Evolutionary conservation across 2,888 invertebrate genomes (phyloP).

Genomic region (Cybosia mesomella): DNA sequence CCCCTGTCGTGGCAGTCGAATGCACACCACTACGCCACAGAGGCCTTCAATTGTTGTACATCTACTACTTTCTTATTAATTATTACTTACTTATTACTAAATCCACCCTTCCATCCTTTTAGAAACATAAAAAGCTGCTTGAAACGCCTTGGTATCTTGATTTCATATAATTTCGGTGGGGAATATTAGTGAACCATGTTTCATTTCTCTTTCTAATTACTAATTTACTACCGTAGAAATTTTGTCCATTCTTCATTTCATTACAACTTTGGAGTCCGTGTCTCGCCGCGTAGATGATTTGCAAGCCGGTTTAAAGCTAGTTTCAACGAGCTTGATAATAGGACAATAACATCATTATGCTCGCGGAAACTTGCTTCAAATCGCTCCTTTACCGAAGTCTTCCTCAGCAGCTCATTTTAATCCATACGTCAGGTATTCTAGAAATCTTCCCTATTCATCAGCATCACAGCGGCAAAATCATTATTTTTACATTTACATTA

Average conservation of each 20-base stretch:
- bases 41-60: not conserved
- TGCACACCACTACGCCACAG: no score
- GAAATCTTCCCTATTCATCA: not conserved
- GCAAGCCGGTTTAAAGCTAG: slow-evolving; percentile 25
- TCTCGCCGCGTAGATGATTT: slow-evolving; percentile 9
- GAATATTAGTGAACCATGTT: not conserved
- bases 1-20: no score
- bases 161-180: not conserved
- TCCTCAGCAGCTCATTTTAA: not conserved
- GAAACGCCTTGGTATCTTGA: not conserved
- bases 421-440: not conserved
- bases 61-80: not conserved
- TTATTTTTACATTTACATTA: not conserved
- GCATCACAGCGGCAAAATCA: not conserved
- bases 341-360: slow-evolving; percentile 22
- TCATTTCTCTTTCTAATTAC: not conserved
- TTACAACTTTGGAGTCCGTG: not conserved
- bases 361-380: slow-evolving; percentile 31
- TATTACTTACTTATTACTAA: no score
- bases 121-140: not conserved
- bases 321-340: slow-evolving; percentile 35
- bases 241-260: not conserved
- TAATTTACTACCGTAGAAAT: not conserved
- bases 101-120: no score
- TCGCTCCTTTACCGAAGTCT: slow-evolving; percentile 16